Conservation (phyloP, 1,140 invertebrate genomes). For the Galleria mellonella region DNA sequence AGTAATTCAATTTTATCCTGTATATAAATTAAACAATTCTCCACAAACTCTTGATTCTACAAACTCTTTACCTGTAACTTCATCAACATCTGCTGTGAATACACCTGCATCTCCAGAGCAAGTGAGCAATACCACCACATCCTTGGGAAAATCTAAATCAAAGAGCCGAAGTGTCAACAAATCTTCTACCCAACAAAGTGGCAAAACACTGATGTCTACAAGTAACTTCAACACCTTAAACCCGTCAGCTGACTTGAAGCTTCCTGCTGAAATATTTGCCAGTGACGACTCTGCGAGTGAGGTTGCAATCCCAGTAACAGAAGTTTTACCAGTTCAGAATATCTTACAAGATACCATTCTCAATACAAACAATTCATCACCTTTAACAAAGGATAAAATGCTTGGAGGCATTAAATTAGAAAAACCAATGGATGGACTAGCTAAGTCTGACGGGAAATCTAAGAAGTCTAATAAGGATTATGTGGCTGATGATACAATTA, state of each 20-base stretch:
- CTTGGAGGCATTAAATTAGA: constrained; percentile 62
- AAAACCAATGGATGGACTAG: constrained; percentile 28
- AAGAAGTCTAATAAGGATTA: constrained; percentile 35
- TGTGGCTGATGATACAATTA: constrained; percentile 15
- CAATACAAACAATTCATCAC: constrained; percentile 17
- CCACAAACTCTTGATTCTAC: not conserved
- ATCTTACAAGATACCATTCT: constrained; percentile 32
- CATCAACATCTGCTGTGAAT: constrained; percentile 38
- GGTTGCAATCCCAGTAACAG: constrained; percentile 29
- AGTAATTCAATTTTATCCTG: constrained; percentile 2
- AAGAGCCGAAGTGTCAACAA: constrained; percentile 26
- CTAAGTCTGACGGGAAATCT: constrained; percentile 29
- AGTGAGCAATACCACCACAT: constrained; percentile 26
- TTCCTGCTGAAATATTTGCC: constrained; percentile 66
- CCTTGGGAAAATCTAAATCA: constrained; percentile 32
- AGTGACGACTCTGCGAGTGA: constrained; percentile 66
- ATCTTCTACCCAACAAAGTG: constrained; percentile 9
- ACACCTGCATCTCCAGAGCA: constrained; percentile 34
- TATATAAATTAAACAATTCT: not conserved
- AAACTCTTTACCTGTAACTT: constrained; percentile 31
- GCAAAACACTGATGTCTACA: constrained; percentile 29
- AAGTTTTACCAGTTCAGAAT: constrained; percentile 33
- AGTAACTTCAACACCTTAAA: constrained; percentile 42
- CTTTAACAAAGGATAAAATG: constrained; percentile 55
- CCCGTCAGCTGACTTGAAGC: constrained; percentile 52